Conservation (phyloP, 1,140 invertebrate species). For the Drosophila insularis region DNA sequence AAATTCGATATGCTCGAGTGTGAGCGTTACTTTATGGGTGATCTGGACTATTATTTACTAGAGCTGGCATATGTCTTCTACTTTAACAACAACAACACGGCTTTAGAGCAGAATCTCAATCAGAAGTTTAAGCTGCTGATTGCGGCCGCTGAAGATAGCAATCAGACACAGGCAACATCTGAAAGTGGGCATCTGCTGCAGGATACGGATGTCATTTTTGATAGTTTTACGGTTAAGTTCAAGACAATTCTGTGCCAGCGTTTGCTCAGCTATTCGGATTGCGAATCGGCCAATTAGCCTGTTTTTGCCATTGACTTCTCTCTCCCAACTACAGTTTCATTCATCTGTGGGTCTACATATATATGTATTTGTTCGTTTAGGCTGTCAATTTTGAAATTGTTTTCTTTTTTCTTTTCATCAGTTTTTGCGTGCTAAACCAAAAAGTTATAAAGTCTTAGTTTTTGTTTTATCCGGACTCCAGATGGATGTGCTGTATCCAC, state of each 20-base stretch:
- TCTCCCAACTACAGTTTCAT: slow-evolving; percentile 3
- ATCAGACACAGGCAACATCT: slow-evolving; percentile 40
- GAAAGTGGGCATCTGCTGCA: slow-evolving; percentile 42
- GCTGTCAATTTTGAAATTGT: slow-evolving; percentile 46
- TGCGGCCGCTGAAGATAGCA: slow-evolving; percentile 52
- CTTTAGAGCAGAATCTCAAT: slow-evolving; percentile 77
- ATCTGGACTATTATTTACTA: slow-evolving; percentile 80
- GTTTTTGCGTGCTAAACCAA: slow-evolving; percentile 30
- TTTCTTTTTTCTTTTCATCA: slow-evolving; percentile 42
- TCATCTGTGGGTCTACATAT: slow-evolving; percentile 30
- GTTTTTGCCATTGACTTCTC: slow-evolving; percentile 20
- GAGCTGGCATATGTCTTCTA: slow-evolving; percentile 80
- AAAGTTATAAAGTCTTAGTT: slow-evolving; percentile 8
- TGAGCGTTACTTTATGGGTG: slow-evolving; percentile 76
- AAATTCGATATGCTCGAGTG: slow-evolving; percentile 74
- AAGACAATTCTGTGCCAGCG: slow-evolving; percentile 81
- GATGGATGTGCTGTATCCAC: slow-evolving; percentile 7
- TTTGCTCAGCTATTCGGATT: slow-evolving; percentile 74
- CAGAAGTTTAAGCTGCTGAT: slow-evolving; percentile 78
- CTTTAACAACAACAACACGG: slow-evolving; percentile 81
- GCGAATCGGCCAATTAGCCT: slow-evolving; percentile 61
- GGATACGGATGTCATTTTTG: slow-evolving; percentile 78
- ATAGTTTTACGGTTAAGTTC: slow-evolving; percentile 78
- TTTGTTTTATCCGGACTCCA: slow-evolving; percentile 22
- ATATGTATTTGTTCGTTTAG: slow-evolving; percentile 30